Evolutionary conservation across 2,113 vertebrate genomes (phyloP).

Genomic region (Corythornis madagascariensis): DNA sequence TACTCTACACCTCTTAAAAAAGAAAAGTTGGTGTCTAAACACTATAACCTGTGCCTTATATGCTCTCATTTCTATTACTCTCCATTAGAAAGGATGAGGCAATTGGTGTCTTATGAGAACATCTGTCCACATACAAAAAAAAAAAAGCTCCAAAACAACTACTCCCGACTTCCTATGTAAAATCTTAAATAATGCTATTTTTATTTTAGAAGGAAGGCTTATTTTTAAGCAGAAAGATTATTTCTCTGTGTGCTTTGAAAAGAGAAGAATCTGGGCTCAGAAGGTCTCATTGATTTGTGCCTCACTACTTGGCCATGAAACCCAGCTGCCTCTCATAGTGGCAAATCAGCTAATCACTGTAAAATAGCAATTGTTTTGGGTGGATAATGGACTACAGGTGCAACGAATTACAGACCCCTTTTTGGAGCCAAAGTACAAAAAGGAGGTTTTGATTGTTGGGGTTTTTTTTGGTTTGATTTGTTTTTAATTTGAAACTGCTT

Average conservation of each 20-base stretch:
- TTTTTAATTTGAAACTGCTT: neutral
- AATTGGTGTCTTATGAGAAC: conserved; percentile 14
- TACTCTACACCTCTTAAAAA: conserved; percentile 4
- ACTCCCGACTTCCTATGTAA: conserved; percentile 4
- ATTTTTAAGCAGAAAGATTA: conserved; percentile 30
- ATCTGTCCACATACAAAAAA: neutral
- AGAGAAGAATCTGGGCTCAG: conserved; percentile 47
- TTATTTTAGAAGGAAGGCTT: conserved; percentile 54
- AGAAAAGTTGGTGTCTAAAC: conserved; percentile 2
- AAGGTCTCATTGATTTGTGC: conserved; percentile 58
- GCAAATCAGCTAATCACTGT: conserved; percentile 68
- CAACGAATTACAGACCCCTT: conserved; percentile 69
- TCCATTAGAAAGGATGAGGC: conserved; percentile 4
- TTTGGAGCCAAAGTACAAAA: conserved; percentile 41
- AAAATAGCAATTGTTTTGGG: conserved; percentile 72
- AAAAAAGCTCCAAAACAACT: neutral
- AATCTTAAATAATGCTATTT: conserved; percentile 54
- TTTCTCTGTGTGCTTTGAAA: conserved; percentile 53
- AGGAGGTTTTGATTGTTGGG: neutral
- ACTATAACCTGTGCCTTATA: neutral
- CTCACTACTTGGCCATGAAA: conserved; percentile 56
- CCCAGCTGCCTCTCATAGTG: conserved; percentile 72
- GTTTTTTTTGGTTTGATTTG: neutral
- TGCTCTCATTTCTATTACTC: neutral
- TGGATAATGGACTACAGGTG: conserved; percentile 79